Percentiles rank a stretch among this genome's conserved stretches.
Conservation (phyloP, 2,888 invertebrate species). For the Ormyrus pomaceus region DNA sequence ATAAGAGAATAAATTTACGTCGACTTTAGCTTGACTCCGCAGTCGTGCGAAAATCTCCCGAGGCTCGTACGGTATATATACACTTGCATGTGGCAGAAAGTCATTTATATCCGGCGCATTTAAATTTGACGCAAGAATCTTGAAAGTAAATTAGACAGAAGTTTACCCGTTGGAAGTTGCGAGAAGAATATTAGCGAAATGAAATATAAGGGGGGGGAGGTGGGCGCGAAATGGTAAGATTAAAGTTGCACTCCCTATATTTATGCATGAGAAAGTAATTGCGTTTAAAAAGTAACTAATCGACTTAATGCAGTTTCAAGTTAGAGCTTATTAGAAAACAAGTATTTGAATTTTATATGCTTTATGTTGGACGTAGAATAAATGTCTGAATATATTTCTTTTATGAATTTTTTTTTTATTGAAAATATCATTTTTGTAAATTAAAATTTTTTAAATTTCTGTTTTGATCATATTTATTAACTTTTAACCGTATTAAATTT, state of each 20-base stretch:
- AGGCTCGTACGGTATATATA: slow-evolving; percentile 10
- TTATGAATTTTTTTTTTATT: too few relatives aligned
- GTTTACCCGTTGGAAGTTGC: slow-evolving; percentile 38
- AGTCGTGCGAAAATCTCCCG: not conserved
- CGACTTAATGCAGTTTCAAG: slow-evolving; percentile 12
- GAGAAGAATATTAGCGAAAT: slow-evolving; percentile 30
- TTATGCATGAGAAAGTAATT: slow-evolving; percentile 37
- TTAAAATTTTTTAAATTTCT: too few relatives aligned
- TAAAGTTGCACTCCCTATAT: slow-evolving; percentile 5
- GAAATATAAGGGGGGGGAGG: slow-evolving; percentile 31
- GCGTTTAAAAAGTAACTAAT: slow-evolving; percentile 5
- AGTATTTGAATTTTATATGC: slow-evolving; percentile 18
- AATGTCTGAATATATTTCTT: too few relatives aligned
- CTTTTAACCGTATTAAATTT: not conserved
- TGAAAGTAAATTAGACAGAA: slow-evolving; percentile 54
- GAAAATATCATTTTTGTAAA: too few relatives aligned
- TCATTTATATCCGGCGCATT: slow-evolving; percentile 44
- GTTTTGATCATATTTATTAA: too few relatives aligned
- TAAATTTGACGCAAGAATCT: slow-evolving; percentile 54
- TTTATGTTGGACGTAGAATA: too few relatives aligned
- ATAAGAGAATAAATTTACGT: slow-evolving; percentile 39
- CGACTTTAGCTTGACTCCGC: slow-evolving; percentile 7
- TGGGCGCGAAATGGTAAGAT: not conserved
- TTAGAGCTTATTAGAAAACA: slow-evolving; percentile 4
- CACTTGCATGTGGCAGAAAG: not conserved